phyloP scores from a whole-genome alignment of 1,140 invertebrate species.

The Nylanderia fulva region DNA sequence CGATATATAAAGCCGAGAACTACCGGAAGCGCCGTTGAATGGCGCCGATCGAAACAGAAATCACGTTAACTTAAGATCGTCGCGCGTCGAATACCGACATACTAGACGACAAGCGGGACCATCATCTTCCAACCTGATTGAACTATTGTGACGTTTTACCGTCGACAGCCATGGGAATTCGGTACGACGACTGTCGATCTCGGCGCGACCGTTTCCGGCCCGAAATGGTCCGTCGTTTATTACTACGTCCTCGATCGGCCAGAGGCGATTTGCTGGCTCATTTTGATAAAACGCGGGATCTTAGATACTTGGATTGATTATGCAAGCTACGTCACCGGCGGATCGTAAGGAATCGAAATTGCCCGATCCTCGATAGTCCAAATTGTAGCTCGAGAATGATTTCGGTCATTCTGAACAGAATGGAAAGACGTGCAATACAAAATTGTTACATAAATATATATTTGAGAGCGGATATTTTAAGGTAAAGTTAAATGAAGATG shows the following conservation, averaged over 20 bases:
- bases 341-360: constrained; percentile 3
- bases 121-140: constrained; percentile 77
- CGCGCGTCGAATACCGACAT: constrained; percentile 74
- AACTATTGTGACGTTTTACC: constrained; percentile 78
- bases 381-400: constrained; percentile 16
- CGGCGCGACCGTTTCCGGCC: constrained; percentile 22
- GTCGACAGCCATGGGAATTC: constrained; percentile 51
- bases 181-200: constrained; percentile 18
- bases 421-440: neutral
- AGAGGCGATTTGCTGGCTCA: neutral
- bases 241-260: constrained; percentile 15
- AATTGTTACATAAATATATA: neutral
- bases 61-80: constrained; percentile 74
- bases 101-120: constrained; percentile 45
- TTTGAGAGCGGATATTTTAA: constrained; percentile 6
- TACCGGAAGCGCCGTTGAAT: constrained; percentile 67
- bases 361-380: neutral
- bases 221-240: constrained; percentile 44
- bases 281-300: constrained; percentile 35
- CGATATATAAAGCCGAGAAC: constrained; percentile 18
- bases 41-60: constrained; percentile 76
- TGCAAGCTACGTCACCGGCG: constrained; percentile 20
- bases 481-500: neutral
- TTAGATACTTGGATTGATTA: constrained; percentile 45
- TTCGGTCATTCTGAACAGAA: neutral